Evolutionary conservation across 2,797 vertebrate species (phyloP).

Genomic region (Paratrypauchen microcephalus): DNA sequence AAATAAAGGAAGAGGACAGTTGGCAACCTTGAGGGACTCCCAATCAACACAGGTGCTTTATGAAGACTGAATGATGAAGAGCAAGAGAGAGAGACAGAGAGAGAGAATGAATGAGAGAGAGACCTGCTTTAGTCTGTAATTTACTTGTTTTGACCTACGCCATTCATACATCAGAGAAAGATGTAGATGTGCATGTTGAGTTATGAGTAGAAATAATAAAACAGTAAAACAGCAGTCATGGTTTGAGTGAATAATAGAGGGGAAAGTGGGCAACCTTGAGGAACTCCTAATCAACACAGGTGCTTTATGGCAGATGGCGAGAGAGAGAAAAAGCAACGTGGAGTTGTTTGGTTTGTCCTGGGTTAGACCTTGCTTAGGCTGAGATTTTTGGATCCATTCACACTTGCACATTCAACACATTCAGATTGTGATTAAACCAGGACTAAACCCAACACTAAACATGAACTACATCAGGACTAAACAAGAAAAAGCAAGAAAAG

Average conservation of each 20-base stretch:
- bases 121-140: neutral
- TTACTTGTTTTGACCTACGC: too few relatives aligned
- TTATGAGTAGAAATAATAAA: conserved; percentile 78
- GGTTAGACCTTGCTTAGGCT: neutral
- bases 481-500: too few relatives aligned
- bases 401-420: too few relatives aligned
- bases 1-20: conserved; percentile 54
- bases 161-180: conserved; percentile 66
- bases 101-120: too few relatives aligned
- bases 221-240: conserved; percentile 84
- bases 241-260: conserved; percentile 72
- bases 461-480: too few relatives aligned
- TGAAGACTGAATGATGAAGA: conserved; percentile 69
- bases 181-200: conserved; percentile 82
- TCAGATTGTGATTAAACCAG: too few relatives aligned
- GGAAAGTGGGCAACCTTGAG: conserved; percentile 66
- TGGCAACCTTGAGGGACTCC: conserved; percentile 80
- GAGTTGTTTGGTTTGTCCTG: neutral
- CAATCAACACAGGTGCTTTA: conserved; percentile 81
- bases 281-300: conserved; percentile 83
- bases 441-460: too few relatives aligned
- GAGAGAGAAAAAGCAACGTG: conserved; percentile 50
- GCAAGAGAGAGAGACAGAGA: neutral
- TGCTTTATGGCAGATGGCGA: conserved; percentile 77
- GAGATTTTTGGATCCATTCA: neutral